Evolutionary conservation across 2,797 vertebrate genomes (phyloP).

Genomic region (Petrocephalus schoutedeni): DNA sequence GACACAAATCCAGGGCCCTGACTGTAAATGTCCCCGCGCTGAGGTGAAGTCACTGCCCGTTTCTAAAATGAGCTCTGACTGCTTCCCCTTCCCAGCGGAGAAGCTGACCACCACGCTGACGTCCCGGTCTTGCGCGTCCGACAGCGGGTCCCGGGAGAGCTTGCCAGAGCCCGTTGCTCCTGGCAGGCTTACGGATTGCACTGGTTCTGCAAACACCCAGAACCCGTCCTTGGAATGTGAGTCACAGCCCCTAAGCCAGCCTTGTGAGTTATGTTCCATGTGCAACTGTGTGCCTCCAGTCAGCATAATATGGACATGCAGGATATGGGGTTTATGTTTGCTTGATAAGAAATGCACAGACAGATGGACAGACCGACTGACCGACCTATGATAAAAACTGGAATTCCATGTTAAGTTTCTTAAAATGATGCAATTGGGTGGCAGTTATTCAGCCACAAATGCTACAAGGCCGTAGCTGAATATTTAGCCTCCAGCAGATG

Average conservation of each 20-base stretch:
- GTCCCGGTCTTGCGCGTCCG: conserved; percentile 44
- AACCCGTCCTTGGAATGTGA: conserved; percentile 53
- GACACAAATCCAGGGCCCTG: neutral
- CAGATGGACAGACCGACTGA: neutral
- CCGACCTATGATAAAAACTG: neutral
- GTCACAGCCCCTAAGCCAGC: conserved; percentile 15
- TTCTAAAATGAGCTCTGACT: neutral
- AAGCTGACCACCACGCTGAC: conserved; percentile 66
- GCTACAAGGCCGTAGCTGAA: neutral
- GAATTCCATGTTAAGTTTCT: neutral
- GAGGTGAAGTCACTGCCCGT: neutral
- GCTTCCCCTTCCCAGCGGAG: conserved; percentile 63
- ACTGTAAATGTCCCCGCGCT: neutral
- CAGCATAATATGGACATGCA: neutral
- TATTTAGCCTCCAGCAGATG: neutral
- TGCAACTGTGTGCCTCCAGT: neutral
- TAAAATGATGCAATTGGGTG: neutral
- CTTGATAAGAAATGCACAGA: neutral
- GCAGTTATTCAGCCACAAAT: neutral
- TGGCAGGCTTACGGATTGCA: conserved; percentile 21
- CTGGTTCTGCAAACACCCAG: conserved; percentile 52
- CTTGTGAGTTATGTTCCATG: neutral
- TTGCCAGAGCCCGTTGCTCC: conserved; percentile 43
- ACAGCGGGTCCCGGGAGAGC: conserved; percentile 36
- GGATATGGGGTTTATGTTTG: neutral